Conservation (phyloP, 2,113 vertebrate species). For the Bothrops jararaca region DNA sequence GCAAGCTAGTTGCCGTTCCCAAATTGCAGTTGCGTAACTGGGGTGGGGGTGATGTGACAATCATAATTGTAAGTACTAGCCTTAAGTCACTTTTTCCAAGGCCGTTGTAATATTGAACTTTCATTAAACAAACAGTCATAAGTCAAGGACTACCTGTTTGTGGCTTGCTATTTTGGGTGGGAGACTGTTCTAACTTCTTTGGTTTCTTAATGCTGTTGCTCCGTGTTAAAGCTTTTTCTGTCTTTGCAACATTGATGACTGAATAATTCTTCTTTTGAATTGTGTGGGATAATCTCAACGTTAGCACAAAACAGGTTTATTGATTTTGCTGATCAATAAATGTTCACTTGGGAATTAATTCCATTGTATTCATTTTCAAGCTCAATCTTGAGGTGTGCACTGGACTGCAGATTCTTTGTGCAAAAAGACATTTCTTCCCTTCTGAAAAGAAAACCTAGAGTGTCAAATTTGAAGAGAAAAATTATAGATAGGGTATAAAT, state of each 20-base stretch:
- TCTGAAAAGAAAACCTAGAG: not conserved
- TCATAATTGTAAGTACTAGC: not conserved
- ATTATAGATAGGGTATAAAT: not conserved
- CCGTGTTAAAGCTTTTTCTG: not conserved
- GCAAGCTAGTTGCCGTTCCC: not conserved
- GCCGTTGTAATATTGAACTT: not conserved
- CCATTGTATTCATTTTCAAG: not conserved
- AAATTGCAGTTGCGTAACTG: not conserved
- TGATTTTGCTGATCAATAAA: not conserved
- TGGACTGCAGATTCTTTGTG: not conserved
- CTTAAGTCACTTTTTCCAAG: not conserved
- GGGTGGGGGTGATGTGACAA: too few relatives aligned
- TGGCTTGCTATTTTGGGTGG: not conserved
- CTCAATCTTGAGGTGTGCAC: not conserved
- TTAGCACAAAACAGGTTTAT: not conserved
- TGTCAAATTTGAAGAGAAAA: not conserved
- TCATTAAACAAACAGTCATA: not conserved
- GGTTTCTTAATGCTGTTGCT: not conserved
- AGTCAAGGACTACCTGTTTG: not conserved
- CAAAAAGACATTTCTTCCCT: not conserved
- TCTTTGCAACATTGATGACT: not conserved
- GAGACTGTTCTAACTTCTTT: not conserved
- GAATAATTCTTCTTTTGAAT: not conserved
- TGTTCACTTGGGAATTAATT: not conserved
- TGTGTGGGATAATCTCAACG: not conserved